Evolutionary conservation across 2,113 vertebrate genomes (phyloP).

Genomic region (Mastomys coucha): DNA sequence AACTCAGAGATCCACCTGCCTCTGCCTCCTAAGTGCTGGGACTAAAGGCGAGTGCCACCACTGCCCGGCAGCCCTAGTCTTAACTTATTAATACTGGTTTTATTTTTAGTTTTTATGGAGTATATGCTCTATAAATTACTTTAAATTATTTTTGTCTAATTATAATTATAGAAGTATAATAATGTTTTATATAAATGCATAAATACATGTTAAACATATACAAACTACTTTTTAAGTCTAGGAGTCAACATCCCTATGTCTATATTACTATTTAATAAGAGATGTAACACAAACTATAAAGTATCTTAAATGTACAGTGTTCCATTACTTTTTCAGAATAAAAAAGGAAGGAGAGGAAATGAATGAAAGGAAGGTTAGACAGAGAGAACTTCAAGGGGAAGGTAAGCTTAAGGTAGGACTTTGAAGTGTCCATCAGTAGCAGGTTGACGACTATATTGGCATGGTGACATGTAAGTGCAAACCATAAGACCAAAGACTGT

Average conservation of each 20-base stretch:
- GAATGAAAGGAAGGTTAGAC: neutral
- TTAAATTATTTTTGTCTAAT: conserved; percentile 8
- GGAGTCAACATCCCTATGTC: neutral
- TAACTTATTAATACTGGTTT: conserved; percentile 1
- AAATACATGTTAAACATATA: neutral
- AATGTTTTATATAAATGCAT: neutral
- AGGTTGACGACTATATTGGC: neutral
- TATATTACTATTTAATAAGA: conserved; percentile 14
- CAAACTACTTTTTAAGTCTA: neutral
- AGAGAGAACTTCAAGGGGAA: neutral
- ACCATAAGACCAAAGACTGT: neutral
- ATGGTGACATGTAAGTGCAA: neutral
- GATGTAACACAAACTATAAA: neutral
- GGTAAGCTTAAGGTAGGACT: neutral
- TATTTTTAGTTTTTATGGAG: neutral
- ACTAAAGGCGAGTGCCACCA: too few species aligned
- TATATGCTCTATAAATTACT: neutral
- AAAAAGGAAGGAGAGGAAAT: neutral
- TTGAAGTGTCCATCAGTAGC: neutral
- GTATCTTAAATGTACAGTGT: neutral
- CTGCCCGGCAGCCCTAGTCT: too few species aligned
- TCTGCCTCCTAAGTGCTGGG: too few species aligned
- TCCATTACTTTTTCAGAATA: neutral
- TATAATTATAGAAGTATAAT: neutral
- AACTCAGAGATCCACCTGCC: too few species aligned